phyloP scores from a whole-genome alignment of 1,140 invertebrate genomes.

The Drosophila prosaltans region DNA sequence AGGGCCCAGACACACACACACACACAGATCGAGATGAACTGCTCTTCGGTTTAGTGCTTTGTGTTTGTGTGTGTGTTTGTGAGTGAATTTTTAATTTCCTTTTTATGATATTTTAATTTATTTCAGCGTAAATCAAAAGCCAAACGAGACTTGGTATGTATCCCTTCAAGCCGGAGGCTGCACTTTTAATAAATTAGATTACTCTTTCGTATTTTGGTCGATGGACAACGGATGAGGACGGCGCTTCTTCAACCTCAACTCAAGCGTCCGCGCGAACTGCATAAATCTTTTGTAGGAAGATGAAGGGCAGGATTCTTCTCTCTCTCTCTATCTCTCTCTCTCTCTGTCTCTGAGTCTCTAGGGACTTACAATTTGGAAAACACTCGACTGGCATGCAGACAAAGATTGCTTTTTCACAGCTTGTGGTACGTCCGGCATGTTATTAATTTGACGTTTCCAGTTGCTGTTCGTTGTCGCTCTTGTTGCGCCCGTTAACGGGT shows the following conservation, averaged over 20 bases:
- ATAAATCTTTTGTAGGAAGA: constrained; percentile 60
- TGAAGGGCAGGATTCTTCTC: not conserved
- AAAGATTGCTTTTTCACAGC: constrained; percentile 80
- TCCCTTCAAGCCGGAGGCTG: constrained; percentile 51
- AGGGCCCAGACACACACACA: not conserved
- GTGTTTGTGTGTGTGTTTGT: constrained; percentile 46
- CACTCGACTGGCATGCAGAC: constrained; percentile 58
- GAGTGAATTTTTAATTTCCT: constrained; percentile 83
- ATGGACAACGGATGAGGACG: constrained; percentile 38
- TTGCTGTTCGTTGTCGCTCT: constrained; percentile 33
- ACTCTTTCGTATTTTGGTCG: constrained; percentile 48
- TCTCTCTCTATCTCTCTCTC: not conserved
- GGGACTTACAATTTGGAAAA: constrained; percentile 61
- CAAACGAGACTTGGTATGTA: constrained; percentile 59
- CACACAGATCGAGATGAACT: constrained; percentile 17
- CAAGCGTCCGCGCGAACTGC: constrained; percentile 67
- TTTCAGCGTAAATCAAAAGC: constrained; percentile 82
- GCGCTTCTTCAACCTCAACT: constrained; percentile 61
- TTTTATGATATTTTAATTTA: constrained; percentile 83
- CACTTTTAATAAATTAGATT: constrained; percentile 82
- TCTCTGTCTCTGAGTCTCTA: not conserved
- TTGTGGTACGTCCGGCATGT: constrained; percentile 78
- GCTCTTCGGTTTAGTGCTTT: constrained; percentile 8
- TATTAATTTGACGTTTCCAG: constrained; percentile 78
- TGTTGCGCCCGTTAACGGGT: constrained; percentile 34